Evolutionary conservation across 2,113 vertebrate genomes (phyloP), one percentile per base, ranked within the genome.

Genomic region (Thomomys bottae): DNA sequence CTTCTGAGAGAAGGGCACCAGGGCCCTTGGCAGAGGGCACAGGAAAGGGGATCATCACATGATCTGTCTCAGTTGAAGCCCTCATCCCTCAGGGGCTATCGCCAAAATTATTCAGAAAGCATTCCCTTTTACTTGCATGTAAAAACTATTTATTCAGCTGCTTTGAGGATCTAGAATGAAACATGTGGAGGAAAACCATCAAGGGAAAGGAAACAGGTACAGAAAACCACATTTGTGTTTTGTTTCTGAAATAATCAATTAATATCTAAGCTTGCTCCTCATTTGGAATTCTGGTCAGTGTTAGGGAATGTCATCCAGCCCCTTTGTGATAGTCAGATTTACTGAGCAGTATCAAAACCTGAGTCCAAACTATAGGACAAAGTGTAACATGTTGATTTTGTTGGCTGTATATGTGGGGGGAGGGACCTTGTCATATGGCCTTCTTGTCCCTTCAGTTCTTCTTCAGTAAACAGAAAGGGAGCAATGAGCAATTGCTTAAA

Each of bases 231-330:
- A 1, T 89, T 88, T 21, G 71, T 76, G 8, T 26, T 80, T 61
- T 64, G 1, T 34, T 93, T 42, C 40, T 68, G 18, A 92, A 85
- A 86, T 90, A 88, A 64, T n/a, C 45, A 57, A 42, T 32, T 75
- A 59, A 79, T 64, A 80, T 45, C 87, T 80, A 95, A 80, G 36
- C 45, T 61, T 34, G 18, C n/a, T 75, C 82, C 36, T 83, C 57
- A 75, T 80, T 84, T 94, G 32, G 90, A 80, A 90, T 49, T 91
- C 59, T 54, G 30, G 4, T 23, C 30, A 92, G 91, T 94, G 10
- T 17, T 81, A 28, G 71, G 68, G 64, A 75, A 42, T 49, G 34
- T 57, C 38, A 57, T 32, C 81, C 8, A 63, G 32, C 24, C 67
- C 30, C 38, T 92, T 85, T 72, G 32, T 30, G 61, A 26, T n/a